A percentile compares a stretch with the other conserved stretches of the same genome.
Conservation (phyloP, 2,797 vertebrate genomes). For the Thaleichthys pacificus region DNA sequence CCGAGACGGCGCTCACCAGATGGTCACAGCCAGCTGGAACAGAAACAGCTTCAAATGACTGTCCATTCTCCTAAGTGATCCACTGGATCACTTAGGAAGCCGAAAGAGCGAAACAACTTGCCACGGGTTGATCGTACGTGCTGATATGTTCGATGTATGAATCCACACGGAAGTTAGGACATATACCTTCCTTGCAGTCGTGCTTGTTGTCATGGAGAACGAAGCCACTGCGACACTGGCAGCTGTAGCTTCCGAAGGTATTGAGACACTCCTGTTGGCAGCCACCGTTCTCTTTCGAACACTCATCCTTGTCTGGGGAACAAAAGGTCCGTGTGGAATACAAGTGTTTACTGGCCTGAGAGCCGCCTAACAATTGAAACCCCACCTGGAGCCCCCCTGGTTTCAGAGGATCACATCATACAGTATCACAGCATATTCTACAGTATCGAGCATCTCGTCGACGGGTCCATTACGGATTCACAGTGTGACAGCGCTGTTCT, state of each 20-base stretch:
- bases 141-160: conserved; percentile 79
- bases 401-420: no score
- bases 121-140: conserved; percentile 84
- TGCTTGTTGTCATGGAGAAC: conserved; percentile 91
- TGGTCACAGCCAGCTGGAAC: conserved; percentile 89
- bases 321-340: no score
- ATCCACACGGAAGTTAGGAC: not conserved
- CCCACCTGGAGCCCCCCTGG: no score
- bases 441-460: no score
- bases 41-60: not conserved
- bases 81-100: no score
- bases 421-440: no score
- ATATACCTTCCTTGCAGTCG: conserved; percentile 95
- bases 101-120: conserved; percentile 68
- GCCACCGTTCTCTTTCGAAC: conserved; percentile 92
- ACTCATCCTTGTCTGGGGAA: conserved; percentile 91
- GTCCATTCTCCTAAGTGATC: no score
- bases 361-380: no score
- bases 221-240: conserved; percentile 92
- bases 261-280: conserved; percentile 97
- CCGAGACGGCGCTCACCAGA: conserved; percentile 80
- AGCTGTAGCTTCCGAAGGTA: conserved; percentile 95
- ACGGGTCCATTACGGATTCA: no score
- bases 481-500: no score
- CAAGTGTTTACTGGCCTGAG: no score